Base-by-base conservation (phyloP, 2,888 invertebrate genomes). In the Eilema depressum region DNA sequence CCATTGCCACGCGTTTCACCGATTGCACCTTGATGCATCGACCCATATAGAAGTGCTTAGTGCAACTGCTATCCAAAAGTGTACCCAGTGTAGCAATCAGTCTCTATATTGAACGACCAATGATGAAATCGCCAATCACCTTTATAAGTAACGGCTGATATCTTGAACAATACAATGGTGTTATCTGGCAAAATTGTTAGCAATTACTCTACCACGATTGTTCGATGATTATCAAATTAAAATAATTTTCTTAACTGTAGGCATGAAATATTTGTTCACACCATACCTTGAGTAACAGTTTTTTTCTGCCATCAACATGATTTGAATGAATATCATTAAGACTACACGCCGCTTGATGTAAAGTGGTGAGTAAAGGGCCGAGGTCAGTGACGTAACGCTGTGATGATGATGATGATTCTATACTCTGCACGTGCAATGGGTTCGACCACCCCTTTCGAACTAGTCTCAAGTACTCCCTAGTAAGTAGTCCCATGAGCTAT, bases 401-500 rank as follows among this genome's bases (percentile, higher is more conserved):
- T 47, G 20, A 47, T 47, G 47, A 47, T 47, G 20, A 1, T 47
- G 47, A 47, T 7, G n/a, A n/a, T n/a, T n/a, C n/a, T n/a, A n/a
- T 33, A 37, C 33, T 37, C 12, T 12, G 1, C 33, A 37, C 33
- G 33, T n/a, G 47, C 28, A n/a, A 3, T 53, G 7, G 2, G 26
- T 28, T 20, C 23, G 26, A 28, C 12, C 47, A 23, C n/a, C 53
- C 26, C 12, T 23, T 28, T 7, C 30, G 14, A 30, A 5, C 12
- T 28, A 28, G n/a, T 47, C 28, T 7, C 28, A 28, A 53, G 53
- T 28, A 65, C 30, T 65, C 7, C 23, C 33, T 5, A 37, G 17
- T 11, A 30, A 53, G 61, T 68, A 53, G 47, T 47, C 12, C 28
- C 25, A 30, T 47, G 30, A 65, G 65, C 53, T 68, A 68, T 63